Evolutionary conservation across 1,140 invertebrate species (phyloP).

Genomic region (Hycleus phaleratus): DNA sequence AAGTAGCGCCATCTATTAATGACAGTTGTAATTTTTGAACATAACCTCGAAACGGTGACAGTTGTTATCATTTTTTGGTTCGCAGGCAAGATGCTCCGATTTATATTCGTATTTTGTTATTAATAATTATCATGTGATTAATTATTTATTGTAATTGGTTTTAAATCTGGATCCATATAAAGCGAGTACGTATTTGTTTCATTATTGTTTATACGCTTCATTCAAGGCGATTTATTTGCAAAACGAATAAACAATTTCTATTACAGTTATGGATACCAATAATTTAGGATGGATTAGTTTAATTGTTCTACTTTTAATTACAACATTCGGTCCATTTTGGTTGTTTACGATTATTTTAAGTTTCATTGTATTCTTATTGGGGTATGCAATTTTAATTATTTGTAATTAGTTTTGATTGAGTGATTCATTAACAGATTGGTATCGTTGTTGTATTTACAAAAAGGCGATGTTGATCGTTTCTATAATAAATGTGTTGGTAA

Average conservation of each 20-base stretch:
- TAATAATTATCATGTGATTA: conserved; percentile 8
- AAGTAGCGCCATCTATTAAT: background rate
- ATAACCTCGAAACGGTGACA: conserved; percentile 8
- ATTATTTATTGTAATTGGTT: background rate
- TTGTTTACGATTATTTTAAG: conserved; percentile 24
- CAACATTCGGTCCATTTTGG: conserved; percentile 32
- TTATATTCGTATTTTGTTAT: background rate
- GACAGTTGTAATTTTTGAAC: background rate
- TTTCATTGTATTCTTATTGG: conserved; percentile 30
- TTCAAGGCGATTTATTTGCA: too few relatives aligned
- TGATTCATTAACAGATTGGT: conserved; percentile 26
- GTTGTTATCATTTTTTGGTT: background rate
- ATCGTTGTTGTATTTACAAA: conserved; percentile 34
- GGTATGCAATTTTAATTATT: conserved; percentile 25
- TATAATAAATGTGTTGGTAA: conserved; percentile 34
- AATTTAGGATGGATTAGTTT: conserved; percentile 31
- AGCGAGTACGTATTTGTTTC: background rate
- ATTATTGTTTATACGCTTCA: background rate
- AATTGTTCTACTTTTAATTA: conserved; percentile 31
- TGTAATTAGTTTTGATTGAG: conserved; percentile 4
- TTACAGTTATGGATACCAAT: conserved; percentile 21
- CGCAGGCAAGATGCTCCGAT: conserved; percentile 1
- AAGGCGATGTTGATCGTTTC: conserved; percentile 35
- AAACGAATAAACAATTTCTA: too few relatives aligned
- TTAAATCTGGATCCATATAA: too few relatives aligned